A percentile compares a stretch with the other conserved stretches of the same genome.
Evolutionary conservation across 1,140 invertebrate genomes (phyloP).

Genomic region (Drosophila baimaii): DNA sequence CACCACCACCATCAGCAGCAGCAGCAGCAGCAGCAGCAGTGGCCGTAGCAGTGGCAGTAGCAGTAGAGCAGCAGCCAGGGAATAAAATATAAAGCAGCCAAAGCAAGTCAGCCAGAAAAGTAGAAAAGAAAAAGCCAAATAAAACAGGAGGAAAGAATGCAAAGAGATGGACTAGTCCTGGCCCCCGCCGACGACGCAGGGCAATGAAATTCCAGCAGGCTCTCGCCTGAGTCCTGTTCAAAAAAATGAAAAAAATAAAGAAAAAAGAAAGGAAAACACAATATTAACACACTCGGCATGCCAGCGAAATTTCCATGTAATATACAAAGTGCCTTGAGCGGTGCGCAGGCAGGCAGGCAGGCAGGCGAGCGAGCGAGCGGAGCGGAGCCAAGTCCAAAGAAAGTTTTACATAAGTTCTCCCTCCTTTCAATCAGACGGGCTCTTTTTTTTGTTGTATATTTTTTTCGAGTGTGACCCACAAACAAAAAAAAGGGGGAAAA

Average conservation of each 20-base stretch:
- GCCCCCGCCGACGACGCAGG: not conserved
- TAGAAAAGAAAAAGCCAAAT: conserved; percentile 2
- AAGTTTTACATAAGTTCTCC: conserved; percentile 74
- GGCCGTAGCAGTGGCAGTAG: not conserved
- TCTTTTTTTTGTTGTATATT: conserved; percentile 51
- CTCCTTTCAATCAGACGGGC: conserved; percentile 36
- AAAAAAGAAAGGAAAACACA: not conserved
- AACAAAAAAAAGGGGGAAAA: conserved; percentile 9
- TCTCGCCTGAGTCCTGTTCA: not conserved
- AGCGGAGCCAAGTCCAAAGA: conserved; percentile 45
- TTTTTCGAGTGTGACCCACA: conserved; percentile 48
- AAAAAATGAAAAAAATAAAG: not conserved
- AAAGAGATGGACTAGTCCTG: conserved; percentile 7
- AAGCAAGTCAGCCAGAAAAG: conserved; percentile 9
- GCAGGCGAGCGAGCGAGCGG: conserved; percentile 1
- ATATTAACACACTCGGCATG: conserved; percentile 26
- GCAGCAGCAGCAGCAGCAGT: not conserved
- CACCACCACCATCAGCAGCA: not conserved
- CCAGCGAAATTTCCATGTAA: conserved; percentile 22
- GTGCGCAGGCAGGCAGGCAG: conserved; percentile 32
- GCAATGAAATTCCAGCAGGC: not conserved
- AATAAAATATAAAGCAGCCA: conserved; percentile 14
- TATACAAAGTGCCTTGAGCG: conserved; percentile 29
- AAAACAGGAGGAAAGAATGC: not conserved
- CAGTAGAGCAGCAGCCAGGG: conserved; percentile 13